Base-by-base conservation (phyloP, 2,113 vertebrate species). In the Tauraco erythrolophus region DNA sequence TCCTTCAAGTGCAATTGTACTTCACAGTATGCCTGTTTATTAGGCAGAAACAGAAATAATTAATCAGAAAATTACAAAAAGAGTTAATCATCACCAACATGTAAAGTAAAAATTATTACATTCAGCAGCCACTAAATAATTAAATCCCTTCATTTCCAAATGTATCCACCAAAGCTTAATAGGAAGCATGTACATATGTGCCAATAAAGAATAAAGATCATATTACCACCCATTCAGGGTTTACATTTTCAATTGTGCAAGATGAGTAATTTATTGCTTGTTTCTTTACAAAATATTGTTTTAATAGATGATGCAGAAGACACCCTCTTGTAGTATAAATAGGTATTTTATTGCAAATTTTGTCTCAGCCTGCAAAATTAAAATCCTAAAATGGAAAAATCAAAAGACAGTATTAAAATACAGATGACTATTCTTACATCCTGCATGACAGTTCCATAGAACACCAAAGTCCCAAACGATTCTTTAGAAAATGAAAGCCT, bases 21-120 rank as follows among this genome's bases (percentile, higher is more conserved):
- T 97, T 98, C 98, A 98, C 97, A 98, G 98, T 97, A 97, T 84
- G 98, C 95, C 96, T 98, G 98, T 98, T 99, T 98, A 99, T 99
- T 98, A 98, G 97, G 98, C 98, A 98, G 97, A 98, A 98, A 97
- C 89, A 97, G 95, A 97, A 99, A 99, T 99, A 98, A 98, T 98
- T 98, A 94, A 98, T 98, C 97, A 98, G 97, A 98, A 99, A 98
- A 99, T 97, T 98, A 98, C 97, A 97, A 98, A 98, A 99, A 98
- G 97, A 98, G 99, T 99, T 98, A 98, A 98, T 99, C 98, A 99
- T 98, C 98, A 93, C 89, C 93, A 98, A 98, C 96, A 98, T 94
- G 95, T 51, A 98, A 96, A 97, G 96, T 96, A 96, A 98, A 98
- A 98, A 97, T 97, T 95, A 97, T 23, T 80, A 92, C 97, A 98